phyloP scores from a whole-genome alignment of 2,888 invertebrate species.

The Cryptocheilus praepositus region DNA sequence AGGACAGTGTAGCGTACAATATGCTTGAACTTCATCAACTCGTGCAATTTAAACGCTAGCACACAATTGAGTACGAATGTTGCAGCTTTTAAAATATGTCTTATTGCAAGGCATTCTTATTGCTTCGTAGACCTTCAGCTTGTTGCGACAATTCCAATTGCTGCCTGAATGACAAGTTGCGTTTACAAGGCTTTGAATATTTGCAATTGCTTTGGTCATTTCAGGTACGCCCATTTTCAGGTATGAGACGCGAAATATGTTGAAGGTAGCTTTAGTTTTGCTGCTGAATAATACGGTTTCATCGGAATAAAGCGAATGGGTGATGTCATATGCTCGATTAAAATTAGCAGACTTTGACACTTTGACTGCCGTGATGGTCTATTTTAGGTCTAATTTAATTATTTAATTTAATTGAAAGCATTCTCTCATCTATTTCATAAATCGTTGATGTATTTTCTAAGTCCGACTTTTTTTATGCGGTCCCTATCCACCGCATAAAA shows the following conservation, averaged over 20 bases:
- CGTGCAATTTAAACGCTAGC: slow-evolving; percentile 85
- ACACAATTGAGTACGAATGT: slow-evolving; percentile 82
- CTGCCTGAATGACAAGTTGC: slow-evolving; percentile 76
- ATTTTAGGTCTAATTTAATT: too few species aligned
- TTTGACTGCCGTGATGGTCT: too few species aligned
- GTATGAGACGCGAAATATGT: slow-evolving; percentile 71
- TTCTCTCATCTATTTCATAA: too few species aligned
- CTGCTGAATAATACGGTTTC: too few species aligned
- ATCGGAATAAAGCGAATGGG: too few species aligned
- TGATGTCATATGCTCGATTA: too few species aligned
- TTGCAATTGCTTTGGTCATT: slow-evolving; percentile 41
- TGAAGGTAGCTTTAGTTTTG: too few species aligned
- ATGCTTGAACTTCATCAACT: slow-evolving; percentile 82
- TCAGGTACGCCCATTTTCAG: slow-evolving; percentile 61
- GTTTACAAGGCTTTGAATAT: slow-evolving; percentile 37
- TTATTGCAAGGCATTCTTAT: slow-evolving; percentile 81
- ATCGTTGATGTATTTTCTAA: too few species aligned
- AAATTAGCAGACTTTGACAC: too few species aligned
- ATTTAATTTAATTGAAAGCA: too few species aligned
- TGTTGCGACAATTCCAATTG: slow-evolving; percentile 85
- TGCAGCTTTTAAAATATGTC: slow-evolving; percentile 82
- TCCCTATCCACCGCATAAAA: too few species aligned
- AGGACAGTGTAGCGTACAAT: slow-evolving; percentile 74
- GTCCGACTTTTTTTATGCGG: too few species aligned
- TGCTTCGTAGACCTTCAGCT: slow-evolving; percentile 82